These are phyloP conservation scores for Tichodroma muraria DNA, from an alignment of 2,113 vertebrate species.

Conservation along the genomic window DNA sequence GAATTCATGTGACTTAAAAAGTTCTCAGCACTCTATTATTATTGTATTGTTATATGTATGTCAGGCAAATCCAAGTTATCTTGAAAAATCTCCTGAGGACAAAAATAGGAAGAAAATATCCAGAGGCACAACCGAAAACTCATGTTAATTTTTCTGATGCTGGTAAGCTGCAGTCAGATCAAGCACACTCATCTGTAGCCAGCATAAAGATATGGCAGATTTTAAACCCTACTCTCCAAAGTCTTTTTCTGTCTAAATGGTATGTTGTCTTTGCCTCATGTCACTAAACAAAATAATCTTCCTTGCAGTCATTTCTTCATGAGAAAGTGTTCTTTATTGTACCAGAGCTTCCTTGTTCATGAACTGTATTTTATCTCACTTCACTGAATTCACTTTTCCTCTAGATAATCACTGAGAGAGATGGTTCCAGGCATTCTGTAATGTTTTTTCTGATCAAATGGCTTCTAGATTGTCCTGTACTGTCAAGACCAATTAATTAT, in stretches of 20 bases:
- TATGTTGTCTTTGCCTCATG: conserved; percentile 53
- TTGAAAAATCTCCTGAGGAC: conserved; percentile 76
- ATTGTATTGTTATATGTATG: conserved; percentile 65
- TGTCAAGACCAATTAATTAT: neutral
- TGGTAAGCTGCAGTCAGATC: conserved; percentile 69
- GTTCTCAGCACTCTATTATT: conserved; percentile 42
- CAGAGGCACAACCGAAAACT: conserved; percentile 54
- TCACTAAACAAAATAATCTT: neutral
- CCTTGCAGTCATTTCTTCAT: neutral
- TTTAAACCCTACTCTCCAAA: conserved; percentile 69
- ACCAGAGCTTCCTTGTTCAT: neutral
- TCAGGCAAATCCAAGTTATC: conserved; percentile 79
- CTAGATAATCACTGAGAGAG: neutral
- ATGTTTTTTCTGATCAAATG: neutral
- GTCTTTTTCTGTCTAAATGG: conserved; percentile 70
- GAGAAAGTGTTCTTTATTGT: neutral
- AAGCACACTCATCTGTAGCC: conserved; percentile 67
- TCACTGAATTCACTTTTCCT: neutral
- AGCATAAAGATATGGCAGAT: conserved; percentile 69
- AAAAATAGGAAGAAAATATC: conserved; percentile 77
- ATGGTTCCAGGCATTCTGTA: neutral
- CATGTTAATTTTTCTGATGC: conserved; percentile 65
- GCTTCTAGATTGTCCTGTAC: neutral
- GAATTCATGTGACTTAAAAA: conserved; percentile 21
- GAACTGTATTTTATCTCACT: neutral